Percentiles rank a stretch among this genome's conserved stretches.
These are phyloP conservation scores for Clamator glandarius DNA, from an alignment of 2,797 vertebrate genomes.

Conservation along the genomic window DNA sequence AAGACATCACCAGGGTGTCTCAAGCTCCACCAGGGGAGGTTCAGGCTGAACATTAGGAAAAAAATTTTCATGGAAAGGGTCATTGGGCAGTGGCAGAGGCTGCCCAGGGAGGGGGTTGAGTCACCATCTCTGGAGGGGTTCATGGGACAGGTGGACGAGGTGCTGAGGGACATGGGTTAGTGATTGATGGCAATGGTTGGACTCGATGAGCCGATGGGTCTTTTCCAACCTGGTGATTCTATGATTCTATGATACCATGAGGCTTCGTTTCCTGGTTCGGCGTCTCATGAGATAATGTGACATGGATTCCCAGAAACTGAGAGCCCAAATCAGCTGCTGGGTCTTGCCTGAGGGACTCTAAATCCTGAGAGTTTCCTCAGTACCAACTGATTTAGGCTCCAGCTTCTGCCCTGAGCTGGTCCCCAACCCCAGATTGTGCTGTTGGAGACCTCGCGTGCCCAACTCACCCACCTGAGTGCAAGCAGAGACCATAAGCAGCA, in stretches of 20 bases:
- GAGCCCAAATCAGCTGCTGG: not conserved
- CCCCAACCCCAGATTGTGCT: not conserved
- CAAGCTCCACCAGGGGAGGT: no score
- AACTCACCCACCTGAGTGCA: not conserved
- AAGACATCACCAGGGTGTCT: accelerated
- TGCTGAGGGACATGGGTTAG: no score
- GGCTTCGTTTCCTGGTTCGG: not conserved
- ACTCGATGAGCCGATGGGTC: no score
- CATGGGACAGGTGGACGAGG: no score
- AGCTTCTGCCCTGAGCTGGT: not conserved
- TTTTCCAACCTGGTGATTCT: no score
- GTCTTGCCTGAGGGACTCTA: no score
- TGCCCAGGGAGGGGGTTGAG: no score
- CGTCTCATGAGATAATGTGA: not conserved
- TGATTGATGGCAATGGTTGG: no score
- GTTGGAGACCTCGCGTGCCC: not conserved
- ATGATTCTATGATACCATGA: not conserved
- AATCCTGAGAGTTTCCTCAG: not conserved
- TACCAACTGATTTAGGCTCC: not conserved
- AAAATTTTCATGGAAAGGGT: no score
- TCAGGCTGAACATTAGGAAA: no score
- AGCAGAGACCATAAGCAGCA: not conserved
- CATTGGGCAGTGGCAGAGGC: no score
- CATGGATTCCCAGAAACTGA: not conserved
- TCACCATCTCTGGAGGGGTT: no score